These are phyloP conservation scores for Napeogenes sylphis DNA, from an alignment of 2,888 invertebrate species.

Conservation along the genomic window DNA sequence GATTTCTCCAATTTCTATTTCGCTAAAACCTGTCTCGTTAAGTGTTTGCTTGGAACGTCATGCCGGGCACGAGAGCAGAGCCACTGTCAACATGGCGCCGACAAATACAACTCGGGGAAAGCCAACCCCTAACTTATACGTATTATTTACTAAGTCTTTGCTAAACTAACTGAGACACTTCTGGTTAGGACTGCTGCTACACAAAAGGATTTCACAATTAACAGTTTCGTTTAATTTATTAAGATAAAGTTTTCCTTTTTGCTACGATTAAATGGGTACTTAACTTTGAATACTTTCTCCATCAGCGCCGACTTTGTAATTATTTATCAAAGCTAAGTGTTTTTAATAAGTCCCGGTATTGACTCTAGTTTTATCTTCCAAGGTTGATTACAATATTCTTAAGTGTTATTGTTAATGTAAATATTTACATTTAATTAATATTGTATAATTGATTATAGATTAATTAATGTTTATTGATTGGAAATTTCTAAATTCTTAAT, in stretches of 20 bases:
- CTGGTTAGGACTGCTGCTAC: constrained; percentile 40
- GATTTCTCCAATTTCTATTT: constrained; percentile 57
- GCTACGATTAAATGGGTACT: constrained; percentile 5
- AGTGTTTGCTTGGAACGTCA: constrained; percentile 39
- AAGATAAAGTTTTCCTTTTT: constrained; percentile 32
- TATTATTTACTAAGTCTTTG: constrained; percentile 52
- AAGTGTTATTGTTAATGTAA: not conserved
- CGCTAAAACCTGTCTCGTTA: constrained; percentile 47
- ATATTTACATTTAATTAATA: no score
- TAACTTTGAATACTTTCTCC: constrained; percentile 2
- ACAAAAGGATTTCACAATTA: constrained; percentile 30
- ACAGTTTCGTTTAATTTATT: constrained; percentile 23
- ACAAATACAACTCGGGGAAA: constrained; percentile 56
- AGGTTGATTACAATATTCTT: not conserved
- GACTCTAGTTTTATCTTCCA: not conserved
- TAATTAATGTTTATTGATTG: no score
- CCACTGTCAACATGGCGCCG: constrained; percentile 40
- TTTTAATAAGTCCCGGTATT: not conserved
- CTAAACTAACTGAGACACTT: constrained; percentile 53
- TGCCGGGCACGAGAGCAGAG: constrained; percentile 22
- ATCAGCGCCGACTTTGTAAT: not conserved
- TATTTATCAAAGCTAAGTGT: constrained; percentile 5
- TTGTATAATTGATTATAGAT: no score
- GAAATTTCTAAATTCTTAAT: no score
- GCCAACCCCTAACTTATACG: constrained; percentile 49